Evolutionary conservation across 2,797 vertebrate genomes (phyloP), one percentile per base, ranked within the genome.

Genomic region (Sandelia bainsii): DNA sequence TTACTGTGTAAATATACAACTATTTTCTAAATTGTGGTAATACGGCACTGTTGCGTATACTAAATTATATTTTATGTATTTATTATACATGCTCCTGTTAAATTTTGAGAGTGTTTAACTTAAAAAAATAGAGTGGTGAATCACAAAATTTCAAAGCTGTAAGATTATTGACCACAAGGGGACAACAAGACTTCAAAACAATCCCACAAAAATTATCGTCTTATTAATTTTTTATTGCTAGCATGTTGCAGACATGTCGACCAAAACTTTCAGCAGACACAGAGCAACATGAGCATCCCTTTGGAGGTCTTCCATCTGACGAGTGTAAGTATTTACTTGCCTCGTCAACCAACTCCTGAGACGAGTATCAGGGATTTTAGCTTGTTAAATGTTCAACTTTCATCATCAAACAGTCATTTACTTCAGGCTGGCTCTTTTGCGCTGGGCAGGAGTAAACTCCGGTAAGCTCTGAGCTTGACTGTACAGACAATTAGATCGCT

Each of bases 141-240:
- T 63, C 17, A 40, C 48, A 8, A 51, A 12, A 19, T 49, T 62
- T 67, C 29, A 57, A 53, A n/a, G 17, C 48, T 34, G 19, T 19
- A 25, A 0, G 3, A 54, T 37, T 62, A 8, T 44, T 53, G 19
- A 66, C 40, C 20, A 17, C 25, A 0, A 8, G 23, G 10, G 12
- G 17, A 54, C 13, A 53, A 39, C 62, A 37, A 12, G 17, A 62
- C 13, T 32, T 29, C 1, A 3, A 39, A 45, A 45, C 8, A 42
- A 46, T 44, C 48, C 25, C 37, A 10, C 2, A 16, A 13, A 1
- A 22, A 6, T 39, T 34, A 37, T 45, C 19, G 1, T 12, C 34
- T 23, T n/a, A 44, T 57, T 2, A 10, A 16, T 53, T 8, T 62
- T 59, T 53, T 40, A 57, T 20, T 51, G 19, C 19, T 22, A 16